Evolutionary conservation across 1,140 invertebrate genomes (phyloP).

Genomic region (Potamilus streckersoni): DNA sequence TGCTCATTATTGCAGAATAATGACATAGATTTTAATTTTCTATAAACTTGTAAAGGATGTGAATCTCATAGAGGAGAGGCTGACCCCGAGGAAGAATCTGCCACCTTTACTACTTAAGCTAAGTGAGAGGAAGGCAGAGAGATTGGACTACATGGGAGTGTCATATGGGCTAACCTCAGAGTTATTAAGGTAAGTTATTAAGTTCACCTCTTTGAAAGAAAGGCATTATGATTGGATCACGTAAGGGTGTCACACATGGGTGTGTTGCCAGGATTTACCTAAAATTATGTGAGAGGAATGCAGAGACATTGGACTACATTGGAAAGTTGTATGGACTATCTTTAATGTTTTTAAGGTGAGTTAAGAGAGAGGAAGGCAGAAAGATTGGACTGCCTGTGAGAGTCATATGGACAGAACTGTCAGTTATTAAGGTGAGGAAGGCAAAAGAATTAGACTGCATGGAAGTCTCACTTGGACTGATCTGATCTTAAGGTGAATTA

Average conservation of each 20-base stretch:
- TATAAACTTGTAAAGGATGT: slow-evolving; percentile 41
- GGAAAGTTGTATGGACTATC: no score
- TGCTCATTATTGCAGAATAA: no score
- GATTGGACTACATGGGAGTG: slow-evolving; percentile 93
- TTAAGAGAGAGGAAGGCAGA: neutral
- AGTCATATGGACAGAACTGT: no score
- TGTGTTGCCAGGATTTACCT: slow-evolving; percentile 59
- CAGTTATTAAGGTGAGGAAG: slow-evolving; percentile 42
- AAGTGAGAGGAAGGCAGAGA: slow-evolving; percentile 86
- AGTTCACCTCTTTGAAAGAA: slow-evolving; percentile 79
- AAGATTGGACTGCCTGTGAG: no score
- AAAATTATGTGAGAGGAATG: slow-evolving; percentile 14
- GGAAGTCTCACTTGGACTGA: slow-evolving; percentile 77
- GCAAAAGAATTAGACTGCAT: slow-evolving; percentile 93
- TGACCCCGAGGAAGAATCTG: slow-evolving; percentile 69
- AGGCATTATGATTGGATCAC: slow-evolving; percentile 90
- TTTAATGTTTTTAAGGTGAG: neutral
- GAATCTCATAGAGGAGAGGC: slow-evolving; percentile 58
- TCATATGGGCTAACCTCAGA: slow-evolving; percentile 66
- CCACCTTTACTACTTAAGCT: slow-evolving; percentile 75
- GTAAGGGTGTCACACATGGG: slow-evolving; percentile 81
- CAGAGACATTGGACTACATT: neutral
- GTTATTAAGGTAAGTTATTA: slow-evolving; percentile 57
- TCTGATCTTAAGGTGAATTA: slow-evolving; percentile 29
- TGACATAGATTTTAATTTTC: no score